Evolutionary conservation across 2,113 vertebrate genomes (phyloP).

Genomic region (Struthio camelus): DNA sequence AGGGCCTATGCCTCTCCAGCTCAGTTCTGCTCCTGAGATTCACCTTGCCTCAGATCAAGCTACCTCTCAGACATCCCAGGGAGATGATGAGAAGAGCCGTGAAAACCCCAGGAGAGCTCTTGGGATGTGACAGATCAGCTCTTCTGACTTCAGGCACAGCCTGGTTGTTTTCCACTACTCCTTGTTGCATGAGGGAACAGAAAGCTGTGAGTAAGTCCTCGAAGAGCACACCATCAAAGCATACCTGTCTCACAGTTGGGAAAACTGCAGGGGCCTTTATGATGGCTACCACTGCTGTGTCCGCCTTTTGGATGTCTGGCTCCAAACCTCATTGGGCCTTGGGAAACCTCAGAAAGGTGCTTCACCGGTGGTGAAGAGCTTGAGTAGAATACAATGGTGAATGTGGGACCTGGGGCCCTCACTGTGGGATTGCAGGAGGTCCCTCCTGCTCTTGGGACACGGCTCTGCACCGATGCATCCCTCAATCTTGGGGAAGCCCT

Average conservation of each 20-base stretch:
- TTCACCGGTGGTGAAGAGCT: neutral
- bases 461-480: neutral
- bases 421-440: neutral
- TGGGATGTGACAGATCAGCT: neutral
- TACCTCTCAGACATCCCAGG: neutral
- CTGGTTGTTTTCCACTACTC: neutral
- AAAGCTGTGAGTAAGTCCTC: neutral
- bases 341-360: neutral
- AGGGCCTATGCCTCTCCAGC: neutral
- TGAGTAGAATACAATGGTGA: neutral
- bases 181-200: neutral
- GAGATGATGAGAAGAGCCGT: neutral
- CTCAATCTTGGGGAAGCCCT: neutral
- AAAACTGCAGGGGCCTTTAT: neutral
- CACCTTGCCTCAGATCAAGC: neutral
- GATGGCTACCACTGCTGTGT: neutral
- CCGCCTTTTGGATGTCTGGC: neutral
- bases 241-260: neutral
- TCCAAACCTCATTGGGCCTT: neutral
- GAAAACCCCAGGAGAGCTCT: rapidly evolving
- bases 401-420: neutral
- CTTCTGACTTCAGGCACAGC: neutral
- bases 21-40: neutral
- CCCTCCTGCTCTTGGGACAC: neutral
- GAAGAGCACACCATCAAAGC: neutral